A percentile compares a stretch with the other conserved stretches of the same genome.
Conservation (phyloP, 2,888 invertebrate species). For the Tribolium freemani region DNA sequence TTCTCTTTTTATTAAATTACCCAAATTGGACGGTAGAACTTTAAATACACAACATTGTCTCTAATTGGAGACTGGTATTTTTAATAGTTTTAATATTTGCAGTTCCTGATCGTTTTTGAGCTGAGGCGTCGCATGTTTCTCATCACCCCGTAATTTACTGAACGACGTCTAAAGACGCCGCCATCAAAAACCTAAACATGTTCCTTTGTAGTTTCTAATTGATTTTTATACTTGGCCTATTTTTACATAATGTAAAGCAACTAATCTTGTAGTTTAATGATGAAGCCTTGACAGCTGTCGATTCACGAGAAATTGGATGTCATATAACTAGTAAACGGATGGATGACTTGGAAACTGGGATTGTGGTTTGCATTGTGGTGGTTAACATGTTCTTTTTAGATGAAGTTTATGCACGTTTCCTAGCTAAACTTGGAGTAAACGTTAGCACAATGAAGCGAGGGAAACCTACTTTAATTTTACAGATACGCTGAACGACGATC, state of each 20-base stretch:
- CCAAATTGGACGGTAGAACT: not conserved
- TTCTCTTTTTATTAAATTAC: too few species aligned
- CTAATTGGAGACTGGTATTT: too few species aligned
- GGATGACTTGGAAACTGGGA: not conserved
- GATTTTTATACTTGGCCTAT: constrained; percentile 14
- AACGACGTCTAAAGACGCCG: not conserved
- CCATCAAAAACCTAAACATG: constrained; percentile 11
- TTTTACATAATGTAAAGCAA: constrained; percentile 15
- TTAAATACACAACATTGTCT: not conserved
- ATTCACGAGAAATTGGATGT: constrained; percentile 20
- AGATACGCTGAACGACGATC: too few species aligned
- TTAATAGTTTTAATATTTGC: not conserved
- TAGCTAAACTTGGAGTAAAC: too few species aligned
- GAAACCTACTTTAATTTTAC: too few species aligned
- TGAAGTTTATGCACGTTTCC: not conserved
- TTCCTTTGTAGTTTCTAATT: constrained; percentile 16
- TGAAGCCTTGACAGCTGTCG: constrained; percentile 24
- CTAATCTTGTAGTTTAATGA: constrained; percentile 27
- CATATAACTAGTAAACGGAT: not conserved
- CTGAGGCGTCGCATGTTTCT: constrained; percentile 6
- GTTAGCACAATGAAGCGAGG: too few species aligned
- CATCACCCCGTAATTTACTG: not conserved
- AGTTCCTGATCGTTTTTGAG: not conserved
- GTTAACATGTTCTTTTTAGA: not conserved
- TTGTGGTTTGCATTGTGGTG: not conserved